A percentile compares a stretch with the other conserved stretches of the same genome.
Evolutionary conservation across 2,888 invertebrate genomes (phyloP).

Genomic region (Plusia festucae): DNA sequence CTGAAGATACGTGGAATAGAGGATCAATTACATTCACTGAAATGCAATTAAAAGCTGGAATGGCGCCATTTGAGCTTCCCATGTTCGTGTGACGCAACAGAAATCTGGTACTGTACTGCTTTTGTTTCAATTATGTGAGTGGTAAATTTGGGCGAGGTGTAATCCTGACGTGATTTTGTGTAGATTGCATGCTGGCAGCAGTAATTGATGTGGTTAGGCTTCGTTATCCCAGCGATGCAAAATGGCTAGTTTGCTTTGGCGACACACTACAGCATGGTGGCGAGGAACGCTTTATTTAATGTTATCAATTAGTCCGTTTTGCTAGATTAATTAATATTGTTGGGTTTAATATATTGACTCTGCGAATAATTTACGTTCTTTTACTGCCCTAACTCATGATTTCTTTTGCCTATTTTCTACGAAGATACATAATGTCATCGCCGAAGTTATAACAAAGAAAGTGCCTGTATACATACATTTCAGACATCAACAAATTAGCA

Average conservation of each 20-base stretch:
- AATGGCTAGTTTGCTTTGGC: background rate
- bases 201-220: background rate
- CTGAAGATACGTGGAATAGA: conserved; percentile 43
- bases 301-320: too few relatives aligned
- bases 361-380: too few relatives aligned
- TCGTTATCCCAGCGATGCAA: conserved; percentile 2
- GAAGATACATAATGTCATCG: too few relatives aligned
- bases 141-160: conserved; percentile 32
- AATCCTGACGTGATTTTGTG: conserved; percentile 20
- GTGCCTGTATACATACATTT: too few relatives aligned
- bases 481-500: too few relatives aligned
- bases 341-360: too few relatives aligned
- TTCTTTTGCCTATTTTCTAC: too few relatives aligned
- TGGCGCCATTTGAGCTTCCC: conserved; percentile 31
- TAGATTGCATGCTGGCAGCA: background rate
- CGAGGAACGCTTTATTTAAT: background rate
- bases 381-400: too few relatives aligned
- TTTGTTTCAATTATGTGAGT: conserved; percentile 37
- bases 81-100: conserved; percentile 33
- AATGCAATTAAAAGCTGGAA: conserved; percentile 49
- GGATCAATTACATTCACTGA: conserved; percentile 53
- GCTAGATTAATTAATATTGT: too few relatives aligned
- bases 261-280: background rate
- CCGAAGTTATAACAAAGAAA: too few relatives aligned
- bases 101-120: conserved; percentile 12